Evolutionary conservation across 2,797 vertebrate species (phyloP).

Genomic region (Acanthornis magna): DNA sequence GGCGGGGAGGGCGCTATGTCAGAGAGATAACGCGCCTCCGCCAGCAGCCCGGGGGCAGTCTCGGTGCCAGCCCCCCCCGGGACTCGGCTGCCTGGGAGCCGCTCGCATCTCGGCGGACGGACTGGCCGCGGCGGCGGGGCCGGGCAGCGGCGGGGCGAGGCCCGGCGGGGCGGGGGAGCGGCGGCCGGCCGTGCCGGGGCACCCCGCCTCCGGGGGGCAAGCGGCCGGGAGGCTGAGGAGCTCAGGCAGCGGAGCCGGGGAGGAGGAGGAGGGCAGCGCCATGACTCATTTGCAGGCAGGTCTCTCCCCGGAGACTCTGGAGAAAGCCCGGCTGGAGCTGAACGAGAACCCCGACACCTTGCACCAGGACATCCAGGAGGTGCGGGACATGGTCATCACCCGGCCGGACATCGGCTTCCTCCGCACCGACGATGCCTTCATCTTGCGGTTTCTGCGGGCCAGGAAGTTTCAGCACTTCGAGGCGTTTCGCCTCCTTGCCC

Average conservation of each 20-base stretch:
- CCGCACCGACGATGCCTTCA: slow-evolving; percentile 96
- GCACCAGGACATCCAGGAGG: slow-evolving; percentile 99
- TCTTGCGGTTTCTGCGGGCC: slow-evolving; percentile 93
- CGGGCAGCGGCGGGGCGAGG: background rate
- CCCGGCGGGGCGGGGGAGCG: too few relatives aligned
- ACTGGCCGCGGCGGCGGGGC: slow-evolving; percentile 22
- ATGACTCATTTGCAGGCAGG: slow-evolving; percentile 99
- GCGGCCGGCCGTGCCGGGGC: too few relatives aligned
- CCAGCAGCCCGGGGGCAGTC: slow-evolving; percentile 1
- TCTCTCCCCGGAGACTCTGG: slow-evolving; percentile 96
- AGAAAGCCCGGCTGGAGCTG: slow-evolving; percentile 96
- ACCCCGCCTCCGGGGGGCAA: background rate
- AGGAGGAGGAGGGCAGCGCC: slow-evolving; percentile 57
- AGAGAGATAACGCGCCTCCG: slow-evolving; percentile 6
- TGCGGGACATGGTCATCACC: slow-evolving; percentile 98
- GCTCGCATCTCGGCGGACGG: slow-evolving; percentile 15
- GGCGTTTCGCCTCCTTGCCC: slow-evolving; percentile 94
- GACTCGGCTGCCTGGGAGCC: slow-evolving; percentile 40
- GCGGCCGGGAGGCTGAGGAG: background rate
- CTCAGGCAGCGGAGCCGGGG: background rate
- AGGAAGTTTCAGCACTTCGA: slow-evolving; percentile 99
- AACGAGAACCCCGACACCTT: slow-evolving; percentile 96
- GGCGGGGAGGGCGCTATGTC: background rate
- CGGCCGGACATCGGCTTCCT: slow-evolving; percentile 98
- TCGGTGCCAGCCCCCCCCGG: background rate